Conservation (phyloP, 2,888 invertebrate species). For the Athalia circularis region DNA sequence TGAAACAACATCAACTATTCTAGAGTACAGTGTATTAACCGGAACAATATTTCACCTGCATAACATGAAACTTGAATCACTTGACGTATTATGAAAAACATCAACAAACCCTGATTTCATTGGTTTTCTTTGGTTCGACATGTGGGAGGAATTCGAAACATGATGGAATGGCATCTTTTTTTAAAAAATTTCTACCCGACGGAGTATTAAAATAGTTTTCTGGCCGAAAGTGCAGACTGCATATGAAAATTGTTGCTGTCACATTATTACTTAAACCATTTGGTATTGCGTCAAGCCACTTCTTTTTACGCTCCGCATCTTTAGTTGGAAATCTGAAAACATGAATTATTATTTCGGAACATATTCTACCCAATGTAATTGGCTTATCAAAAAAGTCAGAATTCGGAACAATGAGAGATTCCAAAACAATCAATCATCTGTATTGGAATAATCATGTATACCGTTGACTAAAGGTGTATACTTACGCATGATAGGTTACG, state of each 20-base stretch:
- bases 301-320: constrained; percentile 17
- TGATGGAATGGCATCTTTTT: background rate
- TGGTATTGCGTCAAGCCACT: constrained; percentile 30
- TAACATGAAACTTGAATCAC: background rate
- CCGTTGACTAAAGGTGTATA: no score
- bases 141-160: background rate
- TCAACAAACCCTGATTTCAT: background rate
- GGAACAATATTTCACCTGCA: constrained; percentile 6
- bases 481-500: constrained; percentile 22
- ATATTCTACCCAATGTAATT: constrained; percentile 19
- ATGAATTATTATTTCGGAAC: constrained; percentile 6
- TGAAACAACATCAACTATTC: background rate
- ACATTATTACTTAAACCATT: background rate
- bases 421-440: constrained; percentile 16
- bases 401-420: constrained; percentile 8
- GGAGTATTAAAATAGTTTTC: constrained; percentile 36
- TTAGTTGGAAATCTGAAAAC: constrained; percentile 22
- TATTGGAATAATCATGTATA: constrained; percentile 3
- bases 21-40: background rate
- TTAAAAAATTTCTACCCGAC: constrained; percentile 13
- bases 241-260: constrained; percentile 16
- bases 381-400: background rate
- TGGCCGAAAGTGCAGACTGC: constrained; percentile 24
- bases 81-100: background rate
- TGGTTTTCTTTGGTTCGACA: background rate